Evolutionary conservation across 2,113 vertebrate species (phyloP).

Genomic region (Prionailurus bengalensis): DNA sequence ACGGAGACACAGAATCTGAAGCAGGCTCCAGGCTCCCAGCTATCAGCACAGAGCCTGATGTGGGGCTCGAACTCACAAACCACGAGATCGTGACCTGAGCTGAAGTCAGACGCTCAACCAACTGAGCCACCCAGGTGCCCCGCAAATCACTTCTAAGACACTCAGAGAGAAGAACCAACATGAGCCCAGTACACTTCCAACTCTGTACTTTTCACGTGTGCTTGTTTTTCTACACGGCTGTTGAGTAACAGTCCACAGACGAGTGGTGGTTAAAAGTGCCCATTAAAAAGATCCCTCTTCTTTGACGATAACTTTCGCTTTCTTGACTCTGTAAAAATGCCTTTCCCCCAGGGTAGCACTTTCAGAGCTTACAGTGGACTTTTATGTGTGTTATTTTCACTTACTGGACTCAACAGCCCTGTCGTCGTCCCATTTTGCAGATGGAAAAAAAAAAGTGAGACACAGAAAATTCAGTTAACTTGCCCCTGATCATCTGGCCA

Average conservation of each 20-base stretch:
- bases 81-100: too few relatives aligned
- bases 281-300: rapidly evolving
- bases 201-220: neutral
- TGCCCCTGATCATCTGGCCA: neutral
- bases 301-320: neutral
- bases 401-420: neutral
- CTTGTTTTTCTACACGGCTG: neutral
- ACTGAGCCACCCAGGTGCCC: too few relatives aligned
- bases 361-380: neutral
- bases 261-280: neutral
- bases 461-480: neutral
- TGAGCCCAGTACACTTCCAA: too few relatives aligned
- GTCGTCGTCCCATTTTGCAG: neutral
- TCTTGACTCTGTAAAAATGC: neutral
- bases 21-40: too few relatives aligned
- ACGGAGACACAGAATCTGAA: too few relatives aligned
- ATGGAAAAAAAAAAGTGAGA: neutral
- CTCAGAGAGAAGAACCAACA: neutral
- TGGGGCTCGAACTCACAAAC: too few relatives aligned
- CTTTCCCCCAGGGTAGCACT: neutral
- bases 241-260: neutral
- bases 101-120: too few relatives aligned
- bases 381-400: neutral
- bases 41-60: too few relatives aligned
- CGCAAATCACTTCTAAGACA: neutral